Conservation (phyloP, 2,888 invertebrate species). For the Chloroclysta siterata region DNA sequence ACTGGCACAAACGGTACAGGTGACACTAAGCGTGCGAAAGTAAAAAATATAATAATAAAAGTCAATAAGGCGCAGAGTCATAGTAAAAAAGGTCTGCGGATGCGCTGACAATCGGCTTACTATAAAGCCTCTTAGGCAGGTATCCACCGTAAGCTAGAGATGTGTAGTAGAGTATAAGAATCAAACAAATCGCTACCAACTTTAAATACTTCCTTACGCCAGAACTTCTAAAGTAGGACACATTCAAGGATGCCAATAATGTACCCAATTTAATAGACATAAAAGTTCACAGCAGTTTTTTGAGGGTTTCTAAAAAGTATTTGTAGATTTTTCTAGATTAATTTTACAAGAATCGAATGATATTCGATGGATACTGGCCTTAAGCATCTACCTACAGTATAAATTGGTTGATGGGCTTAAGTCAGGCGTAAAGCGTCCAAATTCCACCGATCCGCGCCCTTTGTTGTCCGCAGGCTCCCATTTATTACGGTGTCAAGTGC, state of each 20-base stretch:
- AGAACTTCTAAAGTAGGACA: too few relatives aligned
- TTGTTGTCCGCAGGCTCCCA: constrained; percentile 62
- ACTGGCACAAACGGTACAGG: constrained; percentile 23
- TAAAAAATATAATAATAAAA: constrained; percentile 41
- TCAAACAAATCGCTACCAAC: not conserved
- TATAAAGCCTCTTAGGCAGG: constrained; percentile 26
- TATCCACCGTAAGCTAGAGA: constrained; percentile 9
- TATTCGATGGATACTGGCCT: constrained; percentile 13
- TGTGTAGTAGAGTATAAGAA: not conserved
- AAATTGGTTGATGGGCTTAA: constrained; percentile 32
- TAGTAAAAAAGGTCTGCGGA: constrained; percentile 59
- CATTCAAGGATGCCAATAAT: too few relatives aligned
- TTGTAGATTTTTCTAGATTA: not conserved
- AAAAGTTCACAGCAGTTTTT: too few relatives aligned
- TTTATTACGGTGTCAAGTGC: constrained; percentile 77
- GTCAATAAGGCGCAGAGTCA: constrained; percentile 41
- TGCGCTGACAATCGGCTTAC: constrained; percentile 59
- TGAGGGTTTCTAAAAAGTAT: too few relatives aligned
- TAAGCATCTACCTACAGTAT: constrained; percentile 25
- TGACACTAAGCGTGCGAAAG: constrained; percentile 39
- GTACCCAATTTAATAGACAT: too few relatives aligned
- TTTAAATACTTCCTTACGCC: not conserved
- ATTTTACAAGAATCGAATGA: not conserved
- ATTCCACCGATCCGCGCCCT: constrained; percentile 53
- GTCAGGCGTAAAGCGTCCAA: constrained; percentile 53